Conservation (phyloP, 1,140 invertebrate species). For the Trachymyrmex cornetzi region DNA sequence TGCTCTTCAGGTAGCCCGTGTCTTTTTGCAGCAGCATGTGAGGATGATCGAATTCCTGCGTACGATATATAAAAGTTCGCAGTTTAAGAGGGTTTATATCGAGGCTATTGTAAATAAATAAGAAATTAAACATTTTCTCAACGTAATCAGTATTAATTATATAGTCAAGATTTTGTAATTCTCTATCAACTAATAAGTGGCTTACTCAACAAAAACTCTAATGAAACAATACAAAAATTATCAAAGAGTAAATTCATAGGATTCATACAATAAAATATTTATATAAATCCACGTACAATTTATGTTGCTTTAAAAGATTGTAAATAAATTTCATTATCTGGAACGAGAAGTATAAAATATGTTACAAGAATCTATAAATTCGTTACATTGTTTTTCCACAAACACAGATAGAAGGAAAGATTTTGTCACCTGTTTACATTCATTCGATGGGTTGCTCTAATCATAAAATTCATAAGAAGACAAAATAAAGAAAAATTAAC, state of each 20-base stretch:
- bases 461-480: background rate
- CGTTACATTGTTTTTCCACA: background rate
- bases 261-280: constrained; percentile 26
- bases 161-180: background rate
- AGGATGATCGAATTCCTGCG: constrained; percentile 93
- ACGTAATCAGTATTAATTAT: background rate
- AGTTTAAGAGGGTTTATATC: background rate
- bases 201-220: too few species aligned
- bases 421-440: background rate
- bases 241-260: background rate
- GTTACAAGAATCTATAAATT: background rate
- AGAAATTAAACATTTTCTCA: background rate
- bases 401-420: background rate
- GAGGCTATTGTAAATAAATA: background rate
- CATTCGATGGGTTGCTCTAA: background rate
- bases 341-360: background rate
- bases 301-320: background rate
- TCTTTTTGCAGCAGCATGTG: too few species aligned
- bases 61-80: constrained; percentile 61
- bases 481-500: constrained; percentile 47
- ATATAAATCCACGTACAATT: background rate
- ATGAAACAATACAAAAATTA: background rate
- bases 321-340: background rate
- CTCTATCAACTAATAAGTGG: background rate
- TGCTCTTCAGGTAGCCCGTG: constrained; percentile 89